A percentile compares a stretch with the other conserved stretches of the same genome.
phyloP scores from a whole-genome alignment of 2,113 vertebrate genomes.

The cattle (Bos taurus) region ARS-UCD2.0 NC_037331.1:104407001-104407500 shows the following conservation, averaged over 20 bases:
- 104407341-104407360: not conserved
- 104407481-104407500: not conserved
- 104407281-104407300: fast-evolving
- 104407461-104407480: not conserved
- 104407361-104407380: not conserved
- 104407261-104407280: not conserved
- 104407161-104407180: conserved; percentile 12
- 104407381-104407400: not conserved
- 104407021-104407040: not conserved
- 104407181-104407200: conserved; percentile 21
- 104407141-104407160: not conserved
- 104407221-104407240: not conserved
- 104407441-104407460: not conserved
- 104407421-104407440: not conserved
- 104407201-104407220: conserved; percentile 6
- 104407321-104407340: not conserved
- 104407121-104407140: not conserved
- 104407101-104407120: not conserved
- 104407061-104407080: not conserved
- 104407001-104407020: not conserved
- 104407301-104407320: fast-evolving
- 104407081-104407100: not conserved
- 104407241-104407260: not conserved
- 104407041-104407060: not conserved
- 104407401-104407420: not conserved